These are phyloP conservation scores for Tachina grossa DNA, from an alignment of 2,888 invertebrate genomes.

Conservation along the genomic window DNA sequence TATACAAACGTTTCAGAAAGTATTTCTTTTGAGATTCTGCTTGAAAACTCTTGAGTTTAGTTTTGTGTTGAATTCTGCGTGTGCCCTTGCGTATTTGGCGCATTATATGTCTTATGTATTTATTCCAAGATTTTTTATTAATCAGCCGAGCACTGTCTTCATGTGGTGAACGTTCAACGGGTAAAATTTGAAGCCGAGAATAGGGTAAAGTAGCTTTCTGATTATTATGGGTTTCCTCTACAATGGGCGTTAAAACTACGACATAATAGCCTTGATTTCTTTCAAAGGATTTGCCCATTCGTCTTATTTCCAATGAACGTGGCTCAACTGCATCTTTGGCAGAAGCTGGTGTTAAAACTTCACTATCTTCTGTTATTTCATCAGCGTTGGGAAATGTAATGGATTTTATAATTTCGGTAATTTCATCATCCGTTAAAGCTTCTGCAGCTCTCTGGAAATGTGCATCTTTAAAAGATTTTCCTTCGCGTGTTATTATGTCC, in stretches of 20 bases:
- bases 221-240: background rate
- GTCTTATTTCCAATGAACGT: background rate
- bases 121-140: constrained; percentile 65
- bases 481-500: constrained; percentile 9
- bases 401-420: constrained; percentile 71
- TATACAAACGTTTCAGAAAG: constrained; percentile 66
- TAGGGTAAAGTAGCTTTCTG: constrained; percentile 28
- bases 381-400: constrained; percentile 66
- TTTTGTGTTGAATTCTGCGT: constrained; percentile 70
- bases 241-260: constrained; percentile 67
- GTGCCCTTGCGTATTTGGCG: constrained; percentile 72
- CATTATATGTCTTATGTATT: constrained; percentile 71
- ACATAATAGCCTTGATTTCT: constrained; percentile 68
- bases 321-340: constrained; percentile 50
- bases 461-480: constrained; percentile 54
- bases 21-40: constrained; percentile 70
- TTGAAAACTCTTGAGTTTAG: constrained; percentile 58
- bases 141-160: constrained; percentile 62
- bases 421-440: constrained; percentile 71
- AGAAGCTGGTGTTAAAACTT: background rate
- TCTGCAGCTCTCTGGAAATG: constrained; percentile 46
- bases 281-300: constrained; percentile 7
- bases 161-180: constrained; percentile 55
- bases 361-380: constrained; percentile 65
- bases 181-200: constrained; percentile 69